These are phyloP conservation scores for Geophilus truncorum DNA, from an alignment of 2,888 invertebrate genomes.

Conservation along the genomic window DNA sequence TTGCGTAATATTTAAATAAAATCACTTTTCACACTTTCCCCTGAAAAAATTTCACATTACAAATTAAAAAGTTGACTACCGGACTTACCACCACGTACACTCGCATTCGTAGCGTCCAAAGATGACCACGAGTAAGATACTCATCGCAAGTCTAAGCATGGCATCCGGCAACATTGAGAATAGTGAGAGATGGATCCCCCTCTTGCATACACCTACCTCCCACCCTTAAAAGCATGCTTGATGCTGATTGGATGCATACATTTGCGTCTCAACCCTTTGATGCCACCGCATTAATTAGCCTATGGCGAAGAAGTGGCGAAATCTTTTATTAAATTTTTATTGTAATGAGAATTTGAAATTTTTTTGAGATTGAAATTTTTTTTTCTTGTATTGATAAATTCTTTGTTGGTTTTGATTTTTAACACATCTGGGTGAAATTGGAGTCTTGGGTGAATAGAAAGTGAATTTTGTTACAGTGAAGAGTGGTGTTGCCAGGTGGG, in stretches of 20 bases:
- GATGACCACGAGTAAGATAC: neutral
- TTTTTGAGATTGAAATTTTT: too few relatives aligned
- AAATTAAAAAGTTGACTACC: too few relatives aligned
- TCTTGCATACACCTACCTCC: neutral
- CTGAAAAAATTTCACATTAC: too few relatives aligned
- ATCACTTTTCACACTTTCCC: too few relatives aligned
- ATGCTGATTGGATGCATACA: neutral
- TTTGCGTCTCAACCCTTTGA: neutral
- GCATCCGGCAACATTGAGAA: neutral
- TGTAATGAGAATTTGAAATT: too few relatives aligned
- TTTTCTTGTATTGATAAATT: too few relatives aligned
- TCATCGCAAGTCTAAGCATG: neutral
- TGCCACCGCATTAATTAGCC: neutral
- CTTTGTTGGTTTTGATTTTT: too few relatives aligned
- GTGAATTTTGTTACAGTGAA: neutral
- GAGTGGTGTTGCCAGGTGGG: neutral
- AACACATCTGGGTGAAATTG: too few relatives aligned
- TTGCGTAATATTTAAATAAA: too few relatives aligned
- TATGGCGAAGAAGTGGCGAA: too few relatives aligned
- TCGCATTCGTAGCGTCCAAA: conserved; percentile 2
- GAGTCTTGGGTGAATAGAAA: neutral
- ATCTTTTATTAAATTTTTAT: too few relatives aligned
- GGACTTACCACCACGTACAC: conserved; percentile 32
- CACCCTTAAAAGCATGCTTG: neutral
- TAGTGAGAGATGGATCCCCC: neutral